Base-by-base conservation (phyloP, 1,140 invertebrate species). In the Heliconius hermathena region DNA sequence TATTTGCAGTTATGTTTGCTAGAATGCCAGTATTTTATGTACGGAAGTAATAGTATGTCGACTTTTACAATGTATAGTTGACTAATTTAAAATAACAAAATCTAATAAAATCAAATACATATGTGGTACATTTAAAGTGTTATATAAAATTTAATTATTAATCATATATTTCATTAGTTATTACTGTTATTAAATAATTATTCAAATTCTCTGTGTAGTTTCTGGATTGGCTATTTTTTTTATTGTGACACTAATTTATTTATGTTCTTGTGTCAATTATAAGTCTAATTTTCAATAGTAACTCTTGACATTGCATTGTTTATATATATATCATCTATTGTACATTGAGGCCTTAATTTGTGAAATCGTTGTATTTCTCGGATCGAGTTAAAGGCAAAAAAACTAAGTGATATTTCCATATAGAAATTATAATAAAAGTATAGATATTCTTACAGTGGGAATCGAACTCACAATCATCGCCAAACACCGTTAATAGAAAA, bases 1-100 rank as follows among this genome's bases (percentile, higher is more conserved):
- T 89, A 86, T 85, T 73, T 83, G 82, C 84, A 76, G 81, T 84
- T 80, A 84, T 85, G 84, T 84, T 86, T 88, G 88, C 81, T 81
- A 85, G 82, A 84, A 78, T 82, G 79, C 78, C 82, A 78, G 83
- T 83, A 83, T 85, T 78, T 73, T 79, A 75, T 57, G 77, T n/a
- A 29, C 74, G 77, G 26, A 66, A 22, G 9, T 66, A 13, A 26
- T 11, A 13, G 26, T 66, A 66, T 29, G 60, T 66, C 60, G 60
- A 66, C 60, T 18, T 13, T 22, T 20, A 18, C 16, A 54, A 54
- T 6, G 16, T 46, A 46, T 46, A 46, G 11, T 46, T 46, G 41
- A 46, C 9, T 46, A 3, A 46, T 46, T 46, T 46, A 46, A 46
- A 46, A 46, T 46, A 46, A 20, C 49, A 1, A 52, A 52, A 52